Evolutionary conservation across 2,113 vertebrate species (phyloP).

Genomic region (Athene noctua): DNA sequence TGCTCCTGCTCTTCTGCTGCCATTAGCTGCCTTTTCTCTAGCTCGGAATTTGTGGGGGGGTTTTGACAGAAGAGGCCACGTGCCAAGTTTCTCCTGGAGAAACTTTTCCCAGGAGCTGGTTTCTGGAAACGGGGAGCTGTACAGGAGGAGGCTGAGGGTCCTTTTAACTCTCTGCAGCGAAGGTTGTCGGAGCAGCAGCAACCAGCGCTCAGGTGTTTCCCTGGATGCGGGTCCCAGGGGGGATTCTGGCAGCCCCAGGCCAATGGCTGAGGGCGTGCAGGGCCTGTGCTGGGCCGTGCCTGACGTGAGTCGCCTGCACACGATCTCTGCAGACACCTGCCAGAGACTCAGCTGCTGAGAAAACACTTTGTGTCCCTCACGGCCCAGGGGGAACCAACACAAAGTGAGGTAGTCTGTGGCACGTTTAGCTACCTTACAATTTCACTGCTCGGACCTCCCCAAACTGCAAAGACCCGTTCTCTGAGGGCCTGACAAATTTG

Average conservation of each 20-base stretch:
- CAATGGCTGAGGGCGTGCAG: rapidly evolving
- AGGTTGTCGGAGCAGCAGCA: neutral
- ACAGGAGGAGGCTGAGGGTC: neutral
- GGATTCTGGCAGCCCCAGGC: neutral
- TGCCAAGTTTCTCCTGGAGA: neutral
- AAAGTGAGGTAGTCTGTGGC: neutral
- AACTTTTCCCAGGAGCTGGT: neutral
- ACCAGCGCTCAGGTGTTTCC: neutral
- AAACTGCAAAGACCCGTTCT: neutral
- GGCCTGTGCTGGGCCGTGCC: neutral
- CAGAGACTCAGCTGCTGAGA: neutral
- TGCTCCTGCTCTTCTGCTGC: neutral
- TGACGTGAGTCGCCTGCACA: rapidly evolving
- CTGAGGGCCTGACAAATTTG: neutral
- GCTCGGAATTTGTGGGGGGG: neutral
- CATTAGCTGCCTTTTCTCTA: neutral
- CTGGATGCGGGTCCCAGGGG: neutral
- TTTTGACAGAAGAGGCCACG: neutral
- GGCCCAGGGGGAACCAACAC: neutral
- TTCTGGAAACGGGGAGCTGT: neutral
- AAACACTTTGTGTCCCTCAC: neutral
- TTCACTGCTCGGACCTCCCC: neutral
- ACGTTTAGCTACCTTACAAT: neutral
- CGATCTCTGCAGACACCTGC: neutral
- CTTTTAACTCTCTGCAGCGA: neutral